Base-by-base conservation (phyloP, 2,113 vertebrate genomes). In the Gadus macrocephalus region DNA sequence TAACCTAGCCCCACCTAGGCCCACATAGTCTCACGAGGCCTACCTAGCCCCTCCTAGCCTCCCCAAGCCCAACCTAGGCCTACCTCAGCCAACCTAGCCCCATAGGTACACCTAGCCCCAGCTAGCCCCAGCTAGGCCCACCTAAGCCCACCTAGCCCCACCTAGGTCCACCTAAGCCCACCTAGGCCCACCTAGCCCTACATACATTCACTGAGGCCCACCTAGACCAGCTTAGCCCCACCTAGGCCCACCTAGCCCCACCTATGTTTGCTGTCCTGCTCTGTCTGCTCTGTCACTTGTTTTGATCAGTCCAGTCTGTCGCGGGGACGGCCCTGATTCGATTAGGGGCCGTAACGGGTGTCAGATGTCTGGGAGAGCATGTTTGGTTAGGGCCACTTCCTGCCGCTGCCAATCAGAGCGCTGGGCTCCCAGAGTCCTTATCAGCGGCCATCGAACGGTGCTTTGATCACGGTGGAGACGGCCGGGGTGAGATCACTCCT, bases 301-400 rank as follows among this genome's bases (percentile, higher is more conserved):
- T 80, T 77, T 68, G 60, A 76, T 83, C 55, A 75, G 76, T 74
- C 17, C 64, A 72, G 67, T 69, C 71, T 27, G 62, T 74, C 73
- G 76, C 74, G 79, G 69, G 61, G 55, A 64, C 31, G 63, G 74
- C 67, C 77, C 83, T 84, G 80, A 85, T 81, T 85, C 68, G 78
- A 83, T 89, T 87, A 83, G 15, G 59, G 42, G 1, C 58, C 0
- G 8, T 86, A 86, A 88, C 76, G 64, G 68, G 67, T 73, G 76
- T 85, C 88, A 85, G 88, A 88, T 89, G 86, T 67, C 75, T 55
- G 65, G 25, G 75, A 35, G 76, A 72, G 25, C 28, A 83, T 73
- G 74, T 80, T 85, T 83, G 79, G 68, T 72, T 56, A 56, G 14
- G 64, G 73, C 53, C 67, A 67, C 85, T 82, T 86, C 81, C 81